phyloP scores from a whole-genome alignment of 2,113 vertebrate genomes.

The Eclectus roratus region DNA sequence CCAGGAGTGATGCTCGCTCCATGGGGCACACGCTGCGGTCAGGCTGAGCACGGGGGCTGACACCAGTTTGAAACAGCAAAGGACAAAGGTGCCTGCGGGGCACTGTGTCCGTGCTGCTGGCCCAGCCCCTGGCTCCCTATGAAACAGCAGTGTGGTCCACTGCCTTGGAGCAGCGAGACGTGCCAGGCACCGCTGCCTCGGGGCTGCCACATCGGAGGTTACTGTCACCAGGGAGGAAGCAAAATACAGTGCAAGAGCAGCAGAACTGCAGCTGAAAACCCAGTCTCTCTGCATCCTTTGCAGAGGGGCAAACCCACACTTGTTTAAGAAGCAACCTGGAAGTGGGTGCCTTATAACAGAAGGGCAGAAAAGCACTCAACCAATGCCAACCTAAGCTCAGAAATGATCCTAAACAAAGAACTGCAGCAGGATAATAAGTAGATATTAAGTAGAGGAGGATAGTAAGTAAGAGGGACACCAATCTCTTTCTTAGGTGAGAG shows the following conservation, averaged over 20 bases:
- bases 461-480: neutral
- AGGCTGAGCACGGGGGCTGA: rapidly evolving
- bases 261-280: neutral
- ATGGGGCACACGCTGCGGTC: rapidly evolving
- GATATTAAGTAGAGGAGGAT: neutral
- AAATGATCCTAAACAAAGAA: neutral
- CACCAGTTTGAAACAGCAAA: neutral
- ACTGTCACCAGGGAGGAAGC: neutral
- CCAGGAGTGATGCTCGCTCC: neutral
- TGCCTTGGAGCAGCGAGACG: rapidly evolving
- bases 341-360: neutral
- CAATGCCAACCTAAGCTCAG: neutral
- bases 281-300: neutral
- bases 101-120: neutral
- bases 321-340: neutral
- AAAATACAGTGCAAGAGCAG: neutral
- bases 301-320: rapidly evolving
- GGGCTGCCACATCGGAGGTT: neutral
- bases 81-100: neutral
- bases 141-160: rapidly evolving
- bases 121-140: neutral
- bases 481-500: neutral
- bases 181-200: rapidly evolving
- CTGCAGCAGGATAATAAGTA: neutral
- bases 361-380: neutral